phyloP scores from a whole-genome alignment of 1,140 invertebrate species.

The Bombus breviceps region DNA sequence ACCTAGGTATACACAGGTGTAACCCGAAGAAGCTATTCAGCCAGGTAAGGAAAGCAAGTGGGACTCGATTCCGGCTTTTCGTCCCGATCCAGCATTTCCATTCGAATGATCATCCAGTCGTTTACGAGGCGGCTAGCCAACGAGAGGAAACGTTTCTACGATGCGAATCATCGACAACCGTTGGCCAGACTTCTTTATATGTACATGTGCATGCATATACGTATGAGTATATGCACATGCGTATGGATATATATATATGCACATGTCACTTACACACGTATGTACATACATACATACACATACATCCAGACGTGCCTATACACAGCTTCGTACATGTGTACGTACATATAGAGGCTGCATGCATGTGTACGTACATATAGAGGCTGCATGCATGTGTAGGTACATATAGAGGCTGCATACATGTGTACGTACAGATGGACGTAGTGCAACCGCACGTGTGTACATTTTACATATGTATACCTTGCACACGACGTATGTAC shows the following conservation, averaged over 20 bases:
- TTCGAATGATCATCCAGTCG: not conserved
- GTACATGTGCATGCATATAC: not conserved
- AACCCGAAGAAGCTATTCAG: not conserved
- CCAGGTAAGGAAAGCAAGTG: not conserved
- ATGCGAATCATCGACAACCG: conserved; percentile 31
- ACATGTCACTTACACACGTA: not conserved
- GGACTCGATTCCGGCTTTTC: not conserved
- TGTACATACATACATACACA: not conserved
- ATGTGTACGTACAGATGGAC: conserved; percentile 13
- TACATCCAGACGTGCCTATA: no score
- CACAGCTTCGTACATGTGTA: no score
- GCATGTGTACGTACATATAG: not conserved
- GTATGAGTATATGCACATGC: not conserved
- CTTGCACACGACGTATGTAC: conserved; percentile 57
- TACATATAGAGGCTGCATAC: not conserved
- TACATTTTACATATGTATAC: conserved; percentile 56
- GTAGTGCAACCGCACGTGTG: conserved; percentile 40
- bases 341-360: not conserved
- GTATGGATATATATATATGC: no score
- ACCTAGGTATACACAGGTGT: not conserved
- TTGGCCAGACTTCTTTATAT: conserved; percentile 1
- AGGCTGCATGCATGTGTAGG: no score
- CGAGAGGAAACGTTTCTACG: conserved; percentile 40
- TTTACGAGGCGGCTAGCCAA: not conserved
- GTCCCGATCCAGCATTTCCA: not conserved